Base-by-base conservation (phyloP, 2,113 vertebrate genomes). In the Pipra filicauda region DNA sequence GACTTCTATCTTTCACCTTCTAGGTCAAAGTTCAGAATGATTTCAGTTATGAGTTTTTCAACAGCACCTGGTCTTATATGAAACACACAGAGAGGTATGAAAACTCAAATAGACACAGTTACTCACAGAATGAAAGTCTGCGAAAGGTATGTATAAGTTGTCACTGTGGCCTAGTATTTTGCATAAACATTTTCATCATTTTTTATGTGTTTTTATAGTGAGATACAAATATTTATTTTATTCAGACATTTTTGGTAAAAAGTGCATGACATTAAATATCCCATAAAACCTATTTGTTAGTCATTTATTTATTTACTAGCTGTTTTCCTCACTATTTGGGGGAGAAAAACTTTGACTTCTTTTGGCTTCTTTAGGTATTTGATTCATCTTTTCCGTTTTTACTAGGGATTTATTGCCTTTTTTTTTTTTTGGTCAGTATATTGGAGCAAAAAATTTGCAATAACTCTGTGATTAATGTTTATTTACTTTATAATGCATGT, bases 11-110 rank as follows among this genome's bases (percentile, higher is more conserved):
- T 97, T 92, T 75, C 30, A 93, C 80, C 5, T 88, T 88, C 13
- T 92, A 99, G 99, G 99, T 99, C 65, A 98, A 94, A 93, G 96
- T 98, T 72, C 96, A 99, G 87, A 99, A 99, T 73, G 98, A 99
- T 54, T 99, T 99, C 80, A 99, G 95, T 37, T 98, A 99, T 5
- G 98, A 99, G 55, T 99, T 98, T 95, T 99, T 99, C 44, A 98
- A 99, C 51, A 99, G 99, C 85, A 98, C 97, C 72, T 99, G 99
- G 99, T 98, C 98, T 71, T 99, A 99, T 15, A 58, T 97, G 85
- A 99, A 98, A 62, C 48, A 97, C 3, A 91, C 71, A 26, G 96
- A 98, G 35, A 11, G 5, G 6, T 22, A 15, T 26, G n/a, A 67
- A 24, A 69, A 22, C 15, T 97, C 96, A 66, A 96, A 95, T 16